Base-by-base conservation (phyloP, 2,113 vertebrate species). In the Cisticola juncidis region DNA sequence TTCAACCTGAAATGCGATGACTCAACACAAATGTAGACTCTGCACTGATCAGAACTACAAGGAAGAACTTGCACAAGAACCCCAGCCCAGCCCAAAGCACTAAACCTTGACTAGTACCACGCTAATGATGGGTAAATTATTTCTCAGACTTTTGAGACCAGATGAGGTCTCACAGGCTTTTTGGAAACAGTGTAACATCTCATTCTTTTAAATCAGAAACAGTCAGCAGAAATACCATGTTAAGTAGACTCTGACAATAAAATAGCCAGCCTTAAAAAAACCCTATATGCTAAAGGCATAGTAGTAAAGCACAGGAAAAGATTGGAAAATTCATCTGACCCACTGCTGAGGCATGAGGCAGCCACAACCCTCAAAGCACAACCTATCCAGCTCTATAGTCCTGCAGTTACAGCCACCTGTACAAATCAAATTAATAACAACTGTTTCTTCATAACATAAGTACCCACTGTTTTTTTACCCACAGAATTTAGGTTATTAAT, bases 371-470 rank as follows among this genome's bases (percentile, higher is more conserved):
- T 45, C 47, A 88, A 47, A 54, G 17, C 36, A 65, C 21, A 70
- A 71, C 23, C 64, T 35, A 19, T 6, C 70, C 0, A 0, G 28
- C n/a, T 66, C 42, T 17, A 8, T 1, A 81, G 47, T 62, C 33
- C 48, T n/a, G 21, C 35, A 68, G 38, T 29, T 62, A 86, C 35
- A 81, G 21, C 3, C 0, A 62, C 9, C 28, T 54, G 29, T 13
- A 50, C 5, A 35, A 66, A 81, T 11, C 35, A 66, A 69, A 53
- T 10, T 0, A 33, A 9, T 20, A 87, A n/a, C 56, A 54, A 47
- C 48, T 14, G 17, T 8, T 31, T 48, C 79, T 89, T 88, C 24
- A 31, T 10, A 12, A 76, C 24, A 65, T 70, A 44, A 48, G 25
- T 9, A 88, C 11, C 6, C 24, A 56, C 10, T n/a, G 7, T 25